A percentile compares a stretch with the other conserved stretches of the same genome.
Conservation (phyloP, 2,113 vertebrate genomes). For the Echinops telfairi region DNA sequence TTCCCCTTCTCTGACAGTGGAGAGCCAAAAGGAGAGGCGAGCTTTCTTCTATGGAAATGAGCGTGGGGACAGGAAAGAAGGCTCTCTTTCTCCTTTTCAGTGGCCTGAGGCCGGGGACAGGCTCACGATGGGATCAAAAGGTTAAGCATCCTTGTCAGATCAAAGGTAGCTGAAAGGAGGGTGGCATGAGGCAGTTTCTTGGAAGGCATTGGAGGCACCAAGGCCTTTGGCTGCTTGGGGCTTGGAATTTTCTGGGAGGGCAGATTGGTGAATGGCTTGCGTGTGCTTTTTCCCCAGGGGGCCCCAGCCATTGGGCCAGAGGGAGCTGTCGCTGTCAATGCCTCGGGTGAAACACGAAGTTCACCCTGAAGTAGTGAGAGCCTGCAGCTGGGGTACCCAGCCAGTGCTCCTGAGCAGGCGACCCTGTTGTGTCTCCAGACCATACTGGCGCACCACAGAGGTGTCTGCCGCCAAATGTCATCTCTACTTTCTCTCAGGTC, state of each 20-base stretch:
- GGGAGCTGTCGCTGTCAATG: background rate
- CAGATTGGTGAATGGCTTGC: background rate
- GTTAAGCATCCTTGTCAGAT: slow-evolving; percentile 31
- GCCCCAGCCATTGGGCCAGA: background rate
- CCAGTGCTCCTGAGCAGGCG: background rate
- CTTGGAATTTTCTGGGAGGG: background rate
- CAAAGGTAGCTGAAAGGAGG: background rate
- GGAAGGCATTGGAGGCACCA: background rate
- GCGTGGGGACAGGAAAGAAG: background rate
- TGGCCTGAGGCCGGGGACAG: background rate
- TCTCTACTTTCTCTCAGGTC: background rate
- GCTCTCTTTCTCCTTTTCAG: background rate
- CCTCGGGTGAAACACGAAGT: background rate
- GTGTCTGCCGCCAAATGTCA: background rate
- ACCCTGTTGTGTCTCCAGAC: background rate
- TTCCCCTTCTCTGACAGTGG: background rate
- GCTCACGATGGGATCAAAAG: background rate
- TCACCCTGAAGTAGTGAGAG: background rate
- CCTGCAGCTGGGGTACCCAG: background rate
- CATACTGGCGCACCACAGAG: background rate
- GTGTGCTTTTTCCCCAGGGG: background rate
- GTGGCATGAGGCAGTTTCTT: background rate
- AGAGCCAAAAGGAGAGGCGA: background rate
- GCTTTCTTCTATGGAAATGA: background rate
- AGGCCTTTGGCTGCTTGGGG: background rate